These are phyloP conservation scores for Lymantria dispar DNA, from an alignment of 2,888 invertebrate genomes.

Conservation along the genomic window DNA sequence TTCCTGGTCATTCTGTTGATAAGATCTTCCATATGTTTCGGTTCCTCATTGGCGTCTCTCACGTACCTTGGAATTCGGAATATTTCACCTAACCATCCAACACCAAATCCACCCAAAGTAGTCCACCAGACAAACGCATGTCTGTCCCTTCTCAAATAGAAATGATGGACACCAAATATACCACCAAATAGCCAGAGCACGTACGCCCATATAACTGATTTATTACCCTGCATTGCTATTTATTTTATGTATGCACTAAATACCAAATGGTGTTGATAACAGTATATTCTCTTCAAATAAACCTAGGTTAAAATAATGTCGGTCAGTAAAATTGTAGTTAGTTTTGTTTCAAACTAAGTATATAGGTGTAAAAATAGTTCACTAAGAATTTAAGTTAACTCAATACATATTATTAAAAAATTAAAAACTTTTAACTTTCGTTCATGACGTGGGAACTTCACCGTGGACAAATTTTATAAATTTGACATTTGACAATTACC, in stretches of 20 bases:
- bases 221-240: slow-evolving; percentile 49
- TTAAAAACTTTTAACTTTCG: too few relatives aligned
- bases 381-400: too few relatives aligned
- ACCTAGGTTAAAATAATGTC: too few relatives aligned
- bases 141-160: slow-evolving; percentile 93
- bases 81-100: slow-evolving; percentile 94
- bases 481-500: too few relatives aligned
- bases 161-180: slow-evolving; percentile 93
- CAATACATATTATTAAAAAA: too few relatives aligned
- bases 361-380: too few relatives aligned
- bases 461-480: too few relatives aligned
- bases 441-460: too few relatives aligned
- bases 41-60: slow-evolving; percentile 89
- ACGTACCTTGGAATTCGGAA: slow-evolving; percentile 93
- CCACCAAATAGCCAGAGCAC: slow-evolving; percentile 94
- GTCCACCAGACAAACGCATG: slow-evolving; percentile 96
- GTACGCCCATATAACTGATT: slow-evolving; percentile 88
- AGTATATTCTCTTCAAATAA: background rate
- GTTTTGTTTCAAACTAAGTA: too few relatives aligned
- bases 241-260: background rate
- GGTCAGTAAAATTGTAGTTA: too few relatives aligned
- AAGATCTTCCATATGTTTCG: slow-evolving; percentile 85
- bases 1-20: slow-evolving; percentile 83
- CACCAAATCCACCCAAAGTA: slow-evolving; percentile 92
- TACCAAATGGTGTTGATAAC: background rate